These are phyloP conservation scores for Megalops cyprinoides DNA, from an alignment of 2,797 vertebrate species.

Conservation along the genomic window DNA sequence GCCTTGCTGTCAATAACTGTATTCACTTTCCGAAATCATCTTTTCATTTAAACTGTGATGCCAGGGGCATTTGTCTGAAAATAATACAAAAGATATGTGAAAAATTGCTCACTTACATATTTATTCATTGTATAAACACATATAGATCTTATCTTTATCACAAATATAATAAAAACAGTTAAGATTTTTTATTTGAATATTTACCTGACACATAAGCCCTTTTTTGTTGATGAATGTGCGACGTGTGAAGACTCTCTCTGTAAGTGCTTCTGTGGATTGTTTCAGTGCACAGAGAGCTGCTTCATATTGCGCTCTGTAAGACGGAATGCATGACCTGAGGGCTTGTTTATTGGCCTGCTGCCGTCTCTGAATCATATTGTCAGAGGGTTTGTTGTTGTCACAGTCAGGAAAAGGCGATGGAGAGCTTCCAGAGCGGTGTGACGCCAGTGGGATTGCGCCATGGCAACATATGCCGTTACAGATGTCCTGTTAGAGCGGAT, in stretches of 20 bases:
- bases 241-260: not conserved
- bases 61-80: too few species aligned
- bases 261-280: not conserved
- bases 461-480: conserved; percentile 37
- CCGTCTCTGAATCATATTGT: conserved; percentile 30
- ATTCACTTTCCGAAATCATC: too few species aligned
- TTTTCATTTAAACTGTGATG: too few species aligned
- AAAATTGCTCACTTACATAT: too few species aligned
- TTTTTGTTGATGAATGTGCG: not conserved
- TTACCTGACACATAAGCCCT: too few species aligned
- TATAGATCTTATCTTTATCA: too few species aligned
- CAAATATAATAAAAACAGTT: too few species aligned
- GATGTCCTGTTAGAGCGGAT: conserved; percentile 27
- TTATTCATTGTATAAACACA: too few species aligned
- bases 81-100: too few species aligned
- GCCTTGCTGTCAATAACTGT: too few species aligned
- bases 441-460: conserved; percentile 28
- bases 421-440: conserved; percentile 19
- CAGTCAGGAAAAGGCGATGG: conserved; percentile 30
- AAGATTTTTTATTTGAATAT: too few species aligned
- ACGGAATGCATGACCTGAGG: not conserved
- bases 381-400: conserved; percentile 33
- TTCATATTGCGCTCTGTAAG: conserved; percentile 18
- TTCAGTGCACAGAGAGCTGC: not conserved
- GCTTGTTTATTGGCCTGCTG: conserved; percentile 28